These are phyloP conservation scores for Elaeidobius kamerunicus DNA, from an alignment of 2,888 invertebrate genomes.

Conservation along the genomic window DNA sequence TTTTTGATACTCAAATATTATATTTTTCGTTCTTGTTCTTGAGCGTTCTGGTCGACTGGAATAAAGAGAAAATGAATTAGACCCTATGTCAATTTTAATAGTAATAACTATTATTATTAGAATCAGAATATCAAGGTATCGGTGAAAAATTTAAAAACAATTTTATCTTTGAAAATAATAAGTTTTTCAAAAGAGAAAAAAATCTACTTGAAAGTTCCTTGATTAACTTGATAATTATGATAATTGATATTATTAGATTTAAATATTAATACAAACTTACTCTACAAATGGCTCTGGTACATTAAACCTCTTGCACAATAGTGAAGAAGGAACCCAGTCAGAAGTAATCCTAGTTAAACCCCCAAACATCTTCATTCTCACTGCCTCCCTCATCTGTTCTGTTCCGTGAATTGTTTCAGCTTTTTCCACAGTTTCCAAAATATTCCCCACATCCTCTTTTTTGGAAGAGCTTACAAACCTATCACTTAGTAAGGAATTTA, in stretches of 20 bases:
- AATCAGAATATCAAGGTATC: too few relatives aligned
- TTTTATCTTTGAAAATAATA: too few relatives aligned
- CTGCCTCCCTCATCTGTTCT: slow-evolving; percentile 64
- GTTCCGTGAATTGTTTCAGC: slow-evolving; percentile 48
- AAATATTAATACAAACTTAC: slow-evolving; percentile 49
- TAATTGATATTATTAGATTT: too few relatives aligned
- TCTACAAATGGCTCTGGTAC: slow-evolving; percentile 80
- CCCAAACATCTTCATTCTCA: slow-evolving; percentile 73
- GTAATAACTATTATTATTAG: too few relatives aligned
- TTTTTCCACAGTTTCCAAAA: slow-evolving; percentile 43
- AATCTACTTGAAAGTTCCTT: too few relatives aligned
- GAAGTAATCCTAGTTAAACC: slow-evolving; percentile 63
- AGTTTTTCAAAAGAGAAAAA: too few relatives aligned
- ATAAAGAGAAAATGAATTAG: too few relatives aligned
- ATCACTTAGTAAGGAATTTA: slow-evolving; percentile 47
- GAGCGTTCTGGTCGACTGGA: slow-evolving; percentile 29
- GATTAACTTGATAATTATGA: too few relatives aligned
- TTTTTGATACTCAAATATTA: slow-evolving; percentile 77
- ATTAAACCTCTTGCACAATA: slow-evolving; percentile 91
- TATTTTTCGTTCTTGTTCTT: slow-evolving; percentile 61
- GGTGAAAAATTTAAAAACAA: too few relatives aligned
- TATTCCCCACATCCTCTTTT: slow-evolving; percentile 49
- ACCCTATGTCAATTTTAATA: too few relatives aligned
- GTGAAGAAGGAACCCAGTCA: slow-evolving; percentile 79
- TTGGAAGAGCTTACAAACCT: slow-evolving; percentile 62